A percentile compares a stretch with the other conserved stretches of the same genome.
Conservation (phyloP, 2,797 vertebrate genomes). For the Phrynocephalus guinanensis region DNA sequence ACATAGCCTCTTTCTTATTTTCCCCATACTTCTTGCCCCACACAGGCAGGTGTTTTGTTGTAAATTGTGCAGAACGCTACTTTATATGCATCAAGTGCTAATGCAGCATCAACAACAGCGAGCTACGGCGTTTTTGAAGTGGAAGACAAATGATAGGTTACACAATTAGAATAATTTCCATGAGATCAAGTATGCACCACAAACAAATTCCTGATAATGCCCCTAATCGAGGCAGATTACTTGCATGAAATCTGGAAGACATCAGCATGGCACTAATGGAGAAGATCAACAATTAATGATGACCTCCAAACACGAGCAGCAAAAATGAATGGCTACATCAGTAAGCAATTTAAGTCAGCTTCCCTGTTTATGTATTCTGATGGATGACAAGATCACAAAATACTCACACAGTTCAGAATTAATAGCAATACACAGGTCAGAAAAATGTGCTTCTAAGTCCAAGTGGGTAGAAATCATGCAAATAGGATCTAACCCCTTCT, state of each 20-base stretch:
- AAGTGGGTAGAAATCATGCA: background rate
- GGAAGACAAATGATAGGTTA: conserved; percentile 65
- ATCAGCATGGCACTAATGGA: conserved; percentile 44
- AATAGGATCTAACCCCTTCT: background rate
- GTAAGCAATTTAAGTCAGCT: conserved; percentile 8
- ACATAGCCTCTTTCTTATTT: background rate
- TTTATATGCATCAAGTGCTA: background rate
- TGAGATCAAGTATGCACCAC: conserved; percentile 57
- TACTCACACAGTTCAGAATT: background rate
- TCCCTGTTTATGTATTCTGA: background rate
- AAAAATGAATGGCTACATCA: background rate
- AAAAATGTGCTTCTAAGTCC: background rate
- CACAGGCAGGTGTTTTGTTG: background rate
- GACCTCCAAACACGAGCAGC: conserved; percentile 16
- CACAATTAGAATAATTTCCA: conserved; percentile 45
- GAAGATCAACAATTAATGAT: conserved; percentile 38
- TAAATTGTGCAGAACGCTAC: background rate
- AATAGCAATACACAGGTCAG: background rate
- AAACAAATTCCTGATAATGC: conserved; percentile 55
- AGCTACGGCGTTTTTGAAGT: conserved; percentile 19
- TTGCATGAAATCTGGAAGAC: conserved; percentile 55
- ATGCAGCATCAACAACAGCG: background rate
- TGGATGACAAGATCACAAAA: background rate
- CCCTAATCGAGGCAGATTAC: conserved; percentile 39
- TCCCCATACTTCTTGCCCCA: background rate